Conservation (phyloP, 2,797 vertebrate species). For the Sebastolobus altivelis region DNA sequence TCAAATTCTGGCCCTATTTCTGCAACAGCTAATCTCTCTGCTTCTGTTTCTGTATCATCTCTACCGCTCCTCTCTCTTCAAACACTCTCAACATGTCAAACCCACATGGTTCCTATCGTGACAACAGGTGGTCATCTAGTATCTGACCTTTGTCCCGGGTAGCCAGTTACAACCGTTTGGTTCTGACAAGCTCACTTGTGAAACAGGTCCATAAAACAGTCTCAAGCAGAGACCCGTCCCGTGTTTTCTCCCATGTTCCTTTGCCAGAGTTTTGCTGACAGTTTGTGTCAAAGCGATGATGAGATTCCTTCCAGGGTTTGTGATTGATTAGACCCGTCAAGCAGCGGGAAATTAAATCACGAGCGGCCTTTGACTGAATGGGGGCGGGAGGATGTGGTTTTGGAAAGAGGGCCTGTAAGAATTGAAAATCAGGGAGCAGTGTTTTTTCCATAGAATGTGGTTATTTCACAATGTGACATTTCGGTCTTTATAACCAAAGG, state of each 20-base stretch:
- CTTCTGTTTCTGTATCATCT: constrained; percentile 20
- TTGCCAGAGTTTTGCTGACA: constrained; percentile 44
- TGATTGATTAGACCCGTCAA: constrained; percentile 66
- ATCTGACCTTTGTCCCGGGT: constrained; percentile 51
- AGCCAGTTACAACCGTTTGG: constrained; percentile 48
- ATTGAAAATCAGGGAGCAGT: constrained; percentile 27
- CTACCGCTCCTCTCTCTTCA: neutral
- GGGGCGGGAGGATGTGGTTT: constrained; percentile 58
- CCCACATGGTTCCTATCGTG: constrained; percentile 56
- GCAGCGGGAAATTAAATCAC: constrained; percentile 53
- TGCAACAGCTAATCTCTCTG: neutral
- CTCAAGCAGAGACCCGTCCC: constrained; percentile 30
- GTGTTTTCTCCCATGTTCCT: constrained; percentile 2
- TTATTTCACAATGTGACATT: constrained; percentile 21
- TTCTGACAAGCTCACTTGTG: constrained; percentile 56
- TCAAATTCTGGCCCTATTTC: neutral
- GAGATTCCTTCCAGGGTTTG: constrained; percentile 51
- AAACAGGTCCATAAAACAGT: constrained; percentile 55
- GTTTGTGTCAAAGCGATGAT: constrained; percentile 52
- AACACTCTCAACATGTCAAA: constrained; percentile 37
- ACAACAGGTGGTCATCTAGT: constrained; percentile 59
- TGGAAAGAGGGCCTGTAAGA: constrained; percentile 30
- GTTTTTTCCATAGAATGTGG: constrained; percentile 45
- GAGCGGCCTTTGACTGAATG: constrained; percentile 25
- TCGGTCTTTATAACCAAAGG: constrained; percentile 13